phyloP scores from a whole-genome alignment of 2,888 invertebrate species.

The Salticus scenicus region DNA sequence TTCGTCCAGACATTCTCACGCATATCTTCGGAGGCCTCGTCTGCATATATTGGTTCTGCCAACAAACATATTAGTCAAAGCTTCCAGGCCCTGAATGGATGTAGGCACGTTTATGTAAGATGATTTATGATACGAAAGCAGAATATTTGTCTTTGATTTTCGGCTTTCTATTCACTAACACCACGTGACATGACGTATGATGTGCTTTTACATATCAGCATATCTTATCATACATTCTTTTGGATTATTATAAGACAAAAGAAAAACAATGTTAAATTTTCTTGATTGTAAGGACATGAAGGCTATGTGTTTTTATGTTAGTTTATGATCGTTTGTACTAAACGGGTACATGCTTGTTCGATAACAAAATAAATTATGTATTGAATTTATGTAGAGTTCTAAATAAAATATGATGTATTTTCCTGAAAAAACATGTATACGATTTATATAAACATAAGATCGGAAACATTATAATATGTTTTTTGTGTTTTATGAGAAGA shows the following conservation, averaged over 20 bases:
- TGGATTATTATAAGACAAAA: background rate
- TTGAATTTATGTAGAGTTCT: too few species aligned
- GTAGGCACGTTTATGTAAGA: background rate
- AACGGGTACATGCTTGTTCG: too few species aligned
- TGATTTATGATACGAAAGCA: constrained; percentile 14
- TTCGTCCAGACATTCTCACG: background rate
- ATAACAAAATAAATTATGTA: too few species aligned
- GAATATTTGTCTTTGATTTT: constrained; percentile 9
- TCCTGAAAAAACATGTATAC: too few species aligned
- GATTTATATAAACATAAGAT: too few species aligned
- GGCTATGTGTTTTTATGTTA: too few species aligned
- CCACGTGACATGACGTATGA: constrained; percentile 9
- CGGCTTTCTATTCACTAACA: constrained; percentile 7
- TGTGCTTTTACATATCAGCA: background rate
- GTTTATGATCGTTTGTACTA: too few species aligned
- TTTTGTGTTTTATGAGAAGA: too few species aligned
- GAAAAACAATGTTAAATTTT: too few species aligned
- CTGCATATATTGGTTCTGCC: constrained; percentile 13
- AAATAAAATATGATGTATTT: too few species aligned
- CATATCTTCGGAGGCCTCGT: background rate
- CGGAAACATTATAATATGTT: too few species aligned
- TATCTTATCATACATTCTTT: background rate
- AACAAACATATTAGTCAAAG: constrained; percentile 9
- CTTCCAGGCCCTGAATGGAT: background rate
- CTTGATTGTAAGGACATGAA: too few species aligned